Evolutionary conservation across 2,888 invertebrate species (phyloP).

Genomic region (Hemithea aestivaria): DNA sequence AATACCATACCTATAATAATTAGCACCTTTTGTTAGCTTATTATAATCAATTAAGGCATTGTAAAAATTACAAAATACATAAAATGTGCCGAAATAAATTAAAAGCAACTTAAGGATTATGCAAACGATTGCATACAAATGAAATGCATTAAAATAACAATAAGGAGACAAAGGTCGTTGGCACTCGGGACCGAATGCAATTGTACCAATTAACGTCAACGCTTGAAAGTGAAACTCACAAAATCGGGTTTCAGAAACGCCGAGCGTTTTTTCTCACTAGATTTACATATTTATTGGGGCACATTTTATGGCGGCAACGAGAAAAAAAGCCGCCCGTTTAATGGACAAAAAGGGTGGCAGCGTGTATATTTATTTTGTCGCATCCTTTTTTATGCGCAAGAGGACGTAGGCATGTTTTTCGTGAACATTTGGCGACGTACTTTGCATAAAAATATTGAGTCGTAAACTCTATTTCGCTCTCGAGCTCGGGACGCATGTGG

Average conservation of each 20-base stretch:
- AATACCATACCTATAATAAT: too few relatives aligned
- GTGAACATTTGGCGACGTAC: slow-evolving; percentile 75
- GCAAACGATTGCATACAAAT: slow-evolving; percentile 31
- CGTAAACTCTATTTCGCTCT: slow-evolving; percentile 66
- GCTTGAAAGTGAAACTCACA: slow-evolving; percentile 71
- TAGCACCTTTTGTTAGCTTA: not conserved
- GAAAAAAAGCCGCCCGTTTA: slow-evolving; percentile 73
- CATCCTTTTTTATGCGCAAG: slow-evolving; percentile 76
- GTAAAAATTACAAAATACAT: not conserved
- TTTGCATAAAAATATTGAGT: slow-evolving; percentile 78
- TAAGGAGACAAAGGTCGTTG: slow-evolving; percentile 53
- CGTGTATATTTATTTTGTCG: slow-evolving; percentile 78
- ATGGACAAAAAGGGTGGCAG: slow-evolving; percentile 78
- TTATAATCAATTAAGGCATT: not conserved
- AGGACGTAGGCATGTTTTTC: slow-evolving; percentile 73
- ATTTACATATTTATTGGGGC: slow-evolving; percentile 80
- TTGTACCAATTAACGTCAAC: slow-evolving; percentile 69
- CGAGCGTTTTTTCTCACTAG: slow-evolving; percentile 57
- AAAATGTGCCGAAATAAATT: slow-evolving; percentile 5
- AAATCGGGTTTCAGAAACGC: slow-evolving; percentile 31
- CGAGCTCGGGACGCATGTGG: slow-evolving; percentile 58
- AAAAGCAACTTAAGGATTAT: slow-evolving; percentile 27
- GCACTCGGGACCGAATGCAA: slow-evolving; percentile 48
- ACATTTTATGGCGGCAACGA: slow-evolving; percentile 73
- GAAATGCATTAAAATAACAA: slow-evolving; percentile 36